Evolutionary conservation across 2,113 vertebrate species (phyloP), one percentile per base, ranked within the genome.

Genomic region (Corythaeola cristata): DNA sequence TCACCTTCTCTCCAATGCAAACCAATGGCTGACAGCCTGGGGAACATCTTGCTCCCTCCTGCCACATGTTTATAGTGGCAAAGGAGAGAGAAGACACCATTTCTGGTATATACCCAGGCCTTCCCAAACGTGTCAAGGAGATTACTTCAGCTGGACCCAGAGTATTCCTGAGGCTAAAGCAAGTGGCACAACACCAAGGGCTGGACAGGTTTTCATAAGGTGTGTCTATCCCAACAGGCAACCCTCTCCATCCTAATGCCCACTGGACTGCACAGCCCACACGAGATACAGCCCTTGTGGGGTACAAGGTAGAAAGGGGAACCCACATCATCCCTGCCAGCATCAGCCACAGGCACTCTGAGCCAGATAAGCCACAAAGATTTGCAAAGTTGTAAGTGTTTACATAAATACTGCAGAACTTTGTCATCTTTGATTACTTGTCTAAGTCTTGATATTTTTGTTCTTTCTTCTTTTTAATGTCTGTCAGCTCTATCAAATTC

Each of bases 251-350:
- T 39, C 49, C 47, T 11, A 67, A 49, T 5, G 13, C 17, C 71
- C 3, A 0, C 33, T 24, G 64, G 27, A 55, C 14, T 22, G 9
- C 78, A 35, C 18, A 85, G 33, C 22, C 55, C 30, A 30, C 15
- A 11, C 9, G 21, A 15, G 33, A 44, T 15, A 28, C 0, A 0
- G 28, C 6, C 14, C 24, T 45, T 7, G 3, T 6, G n/a, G 15
- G 27, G 13, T 17, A 39, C 30, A 28, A 33, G 14, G 17, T 5
- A 27, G n/a, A 85, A 85, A 39, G 12, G 9, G 28, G 22, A 63
- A 18, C 22, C 16, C 58, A 50, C 11, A 9, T 30, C 37, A 59
- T 11, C 37, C 50, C 35, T 45, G 15, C 33, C 35, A 78, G 33
- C 37, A 77, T 15, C 35, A 78, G 11, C 7, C 59, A 76, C 8